Evolutionary conservation across 2,888 invertebrate species (phyloP).

Genomic region (Steinernema scapterisci): DNA sequence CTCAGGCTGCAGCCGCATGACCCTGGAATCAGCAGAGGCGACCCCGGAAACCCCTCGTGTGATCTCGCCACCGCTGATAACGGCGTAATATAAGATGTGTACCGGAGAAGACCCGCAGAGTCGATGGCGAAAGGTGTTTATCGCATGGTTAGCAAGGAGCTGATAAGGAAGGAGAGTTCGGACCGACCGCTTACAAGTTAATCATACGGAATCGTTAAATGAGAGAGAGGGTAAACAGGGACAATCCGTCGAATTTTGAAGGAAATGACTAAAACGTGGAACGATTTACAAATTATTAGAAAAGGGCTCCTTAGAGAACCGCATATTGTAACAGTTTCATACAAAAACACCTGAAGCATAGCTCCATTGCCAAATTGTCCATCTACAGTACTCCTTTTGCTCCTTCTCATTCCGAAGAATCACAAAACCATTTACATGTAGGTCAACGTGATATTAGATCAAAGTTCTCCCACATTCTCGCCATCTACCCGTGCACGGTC

Average conservation of each 20-base stretch:
- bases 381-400: too few relatives aligned
- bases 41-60: neutral
- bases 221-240: neutral
- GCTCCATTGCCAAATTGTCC: too few relatives aligned
- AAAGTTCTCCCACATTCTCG: neutral
- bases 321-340: too few relatives aligned
- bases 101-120: neutral
- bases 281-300: too few relatives aligned
- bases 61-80: neutral
- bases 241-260: too few relatives aligned
- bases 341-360: too few relatives aligned
- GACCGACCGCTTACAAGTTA: neutral
- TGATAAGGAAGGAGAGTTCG: conserved; percentile 29
- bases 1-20: neutral
- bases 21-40: neutral
- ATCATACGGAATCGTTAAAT: conserved; percentile 22
- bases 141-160: conserved; percentile 13
- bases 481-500: too few relatives aligned
- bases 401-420: too few relatives aligned
- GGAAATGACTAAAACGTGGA: too few relatives aligned
- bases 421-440: neutral
- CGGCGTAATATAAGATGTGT: neutral
- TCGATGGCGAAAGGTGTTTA: conserved; percentile 13
- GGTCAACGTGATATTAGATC: neutral
- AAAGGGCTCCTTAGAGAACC: too few relatives aligned